Percentiles rank a stretch among this genome's conserved stretches.
phyloP scores from a whole-genome alignment of 2,113 vertebrate genomes.

The Mustela nigripes region DNA sequence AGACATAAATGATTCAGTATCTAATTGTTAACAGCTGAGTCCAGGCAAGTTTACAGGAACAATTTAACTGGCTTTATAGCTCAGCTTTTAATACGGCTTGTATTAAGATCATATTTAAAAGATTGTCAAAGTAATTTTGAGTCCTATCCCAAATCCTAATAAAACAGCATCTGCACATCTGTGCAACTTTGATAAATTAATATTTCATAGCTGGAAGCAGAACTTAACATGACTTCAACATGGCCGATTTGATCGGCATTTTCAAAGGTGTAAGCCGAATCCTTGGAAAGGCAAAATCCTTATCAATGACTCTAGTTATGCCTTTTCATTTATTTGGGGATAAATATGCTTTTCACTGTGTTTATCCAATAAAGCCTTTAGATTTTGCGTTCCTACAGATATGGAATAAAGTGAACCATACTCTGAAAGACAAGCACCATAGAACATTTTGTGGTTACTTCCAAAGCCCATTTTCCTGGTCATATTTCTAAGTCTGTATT shows the following conservation, averaged over 20 bases:
- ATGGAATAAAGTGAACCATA: not conserved
- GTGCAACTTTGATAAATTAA: slow-evolving; percentile 27
- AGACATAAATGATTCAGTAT: slow-evolving; percentile 16
- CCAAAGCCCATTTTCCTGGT: slow-evolving; percentile 38
- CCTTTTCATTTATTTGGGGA: not conserved
- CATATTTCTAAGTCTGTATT: not conserved
- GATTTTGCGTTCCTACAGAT: not conserved
- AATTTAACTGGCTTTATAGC: not conserved
- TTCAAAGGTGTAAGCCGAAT: not conserved
- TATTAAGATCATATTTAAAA: slow-evolving; percentile 42
- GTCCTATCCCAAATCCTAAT: not conserved
- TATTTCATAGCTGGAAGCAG: slow-evolving; percentile 55
- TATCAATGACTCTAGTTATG: not conserved
- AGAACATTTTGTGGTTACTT: not conserved
- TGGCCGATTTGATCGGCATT: not conserved
- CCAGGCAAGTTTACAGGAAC: not conserved
- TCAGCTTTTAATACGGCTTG: slow-evolving; percentile 28
- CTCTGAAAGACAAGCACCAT: not conserved
- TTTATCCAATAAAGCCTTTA: not conserved
- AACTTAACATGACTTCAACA: not conserved
- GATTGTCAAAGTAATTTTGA: slow-evolving; percentile 15
- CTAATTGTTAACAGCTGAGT: not conserved
- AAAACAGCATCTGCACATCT: slow-evolving; percentile 39
- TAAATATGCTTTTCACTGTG: not conserved
- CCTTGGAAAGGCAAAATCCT: not conserved